Evolutionary conservation across 2,113 vertebrate species (phyloP), one percentile per base, ranked within the genome.

Genomic region (Crotalus tigris): DNA sequence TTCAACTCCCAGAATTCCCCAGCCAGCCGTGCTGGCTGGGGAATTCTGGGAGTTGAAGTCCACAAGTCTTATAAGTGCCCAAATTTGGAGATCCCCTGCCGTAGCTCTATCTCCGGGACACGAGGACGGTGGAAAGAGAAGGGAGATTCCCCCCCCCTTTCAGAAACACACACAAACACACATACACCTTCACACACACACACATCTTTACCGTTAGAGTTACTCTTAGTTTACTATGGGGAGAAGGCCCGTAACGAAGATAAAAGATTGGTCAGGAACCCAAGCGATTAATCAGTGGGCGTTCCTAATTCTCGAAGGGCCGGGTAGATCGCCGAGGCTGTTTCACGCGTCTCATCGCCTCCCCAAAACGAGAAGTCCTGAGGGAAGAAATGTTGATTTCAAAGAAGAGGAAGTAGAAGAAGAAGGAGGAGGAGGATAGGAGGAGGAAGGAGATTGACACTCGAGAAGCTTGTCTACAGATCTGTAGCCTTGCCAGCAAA

Each of bases 331-430:
- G 0, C 88, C 85, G 46, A n/a, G 89, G 95, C 94, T 61, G 88
- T 0, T 61, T 91, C 39, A 64, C 61, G 61, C 92, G 93, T 94
- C 88, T 24, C 0, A 12, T 93, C 91, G 46, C 87, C 33, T 39
- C 19, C 87, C 10, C 53, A 3, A 39, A 81, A 54, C 91, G 95
- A 95, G 95, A 95, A 96, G 96, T 95, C 96, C 95, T 94, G 95
- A 75, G 94, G 55, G 75, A 90, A 86, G 69, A 90, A 92, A 51
- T 33, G 26, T 39, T 81, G 69, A 81, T 75, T 33, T 75, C 1
- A 19, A 17, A 33, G 64, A 8, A 39, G 58, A 3, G 10, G 11
- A 1, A 26, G 26, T 1, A 29, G 59, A 1, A 12, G 59, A 12
- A 29, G 26, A 1, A 26, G 46, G 46, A 46, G 46, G 58, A 10